Percentiles rank a stretch among this genome's conserved stretches.
These are phyloP conservation scores for Meganola albula DNA, from an alignment of 2,888 invertebrate species.

Conservation along the genomic window DNA sequence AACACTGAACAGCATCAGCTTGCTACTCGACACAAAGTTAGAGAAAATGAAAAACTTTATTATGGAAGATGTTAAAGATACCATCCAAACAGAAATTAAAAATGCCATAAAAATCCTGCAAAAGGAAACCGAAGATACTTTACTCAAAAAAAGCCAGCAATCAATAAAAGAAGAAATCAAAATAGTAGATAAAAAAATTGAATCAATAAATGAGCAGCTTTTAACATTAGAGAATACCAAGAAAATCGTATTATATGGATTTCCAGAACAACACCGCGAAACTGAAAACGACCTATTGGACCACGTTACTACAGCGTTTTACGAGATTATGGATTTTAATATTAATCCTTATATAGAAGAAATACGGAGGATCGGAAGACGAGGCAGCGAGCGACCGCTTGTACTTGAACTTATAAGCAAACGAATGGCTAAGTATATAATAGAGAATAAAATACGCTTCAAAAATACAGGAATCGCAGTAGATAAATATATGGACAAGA, in stretches of 20 bases:
- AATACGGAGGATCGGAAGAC: not conserved
- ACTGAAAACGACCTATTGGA: not conserved
- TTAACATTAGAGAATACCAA: not conserved
- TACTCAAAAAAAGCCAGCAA: not conserved
- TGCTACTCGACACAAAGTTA: not conserved
- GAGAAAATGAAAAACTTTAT: not conserved
- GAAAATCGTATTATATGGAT: not conserved
- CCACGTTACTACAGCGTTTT: not conserved
- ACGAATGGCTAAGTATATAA: slow-evolving; percentile 1
- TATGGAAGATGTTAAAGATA: not conserved
- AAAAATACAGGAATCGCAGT: slow-evolving; percentile 1
- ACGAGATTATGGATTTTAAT: not conserved
- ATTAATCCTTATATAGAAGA: slow-evolving; percentile 1
- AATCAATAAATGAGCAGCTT: not conserved
- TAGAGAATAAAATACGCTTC: no score
- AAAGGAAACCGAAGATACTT: not conserved
- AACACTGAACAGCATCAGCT: not conserved
- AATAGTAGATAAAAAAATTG: not conserved
- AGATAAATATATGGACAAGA: not conserved
- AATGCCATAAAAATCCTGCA: not conserved
- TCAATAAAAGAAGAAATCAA: no score
- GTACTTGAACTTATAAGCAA: not conserved
- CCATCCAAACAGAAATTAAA: not conserved
- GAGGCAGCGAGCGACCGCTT: not conserved
- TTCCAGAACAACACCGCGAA: not conserved